These are phyloP conservation scores for Oplegnathus fasciatus DNA, from an alignment of 2,113 vertebrate species.

Conservation along the genomic window DNA sequence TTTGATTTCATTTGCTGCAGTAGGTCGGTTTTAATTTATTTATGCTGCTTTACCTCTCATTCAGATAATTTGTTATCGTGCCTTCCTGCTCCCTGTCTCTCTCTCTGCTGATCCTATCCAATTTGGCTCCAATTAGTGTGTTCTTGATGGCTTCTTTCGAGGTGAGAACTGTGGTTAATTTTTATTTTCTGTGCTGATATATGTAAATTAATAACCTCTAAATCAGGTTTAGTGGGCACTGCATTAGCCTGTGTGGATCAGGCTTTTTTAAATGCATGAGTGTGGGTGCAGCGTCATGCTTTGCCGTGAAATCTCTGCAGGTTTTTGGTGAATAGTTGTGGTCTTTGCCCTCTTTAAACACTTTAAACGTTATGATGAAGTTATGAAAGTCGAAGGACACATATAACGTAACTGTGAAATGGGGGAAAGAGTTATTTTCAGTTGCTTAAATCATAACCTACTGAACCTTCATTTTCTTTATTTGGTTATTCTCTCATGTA, in stretches of 20 bases:
- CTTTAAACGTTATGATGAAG: not conserved
- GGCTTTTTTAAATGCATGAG: not conserved
- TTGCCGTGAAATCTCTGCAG: not conserved
- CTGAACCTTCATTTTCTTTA: not conserved
- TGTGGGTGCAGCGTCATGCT: not conserved
- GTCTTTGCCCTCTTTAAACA: not conserved
- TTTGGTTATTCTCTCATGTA: slow-evolving; percentile 7
- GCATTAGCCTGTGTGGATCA: not conserved
- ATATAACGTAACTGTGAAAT: not conserved
- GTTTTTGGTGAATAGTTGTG: not conserved
- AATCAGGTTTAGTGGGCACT: not conserved
- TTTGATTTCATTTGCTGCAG: slow-evolving; percentile 63
- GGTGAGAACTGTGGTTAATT: not conserved
- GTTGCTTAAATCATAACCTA: slow-evolving; percentile 3
- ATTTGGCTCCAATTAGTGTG: slow-evolving; percentile 43
- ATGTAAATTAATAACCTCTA: slow-evolving; percentile 19
- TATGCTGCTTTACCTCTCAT: slow-evolving; percentile 51
- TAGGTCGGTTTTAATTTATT: slow-evolving; percentile 62
- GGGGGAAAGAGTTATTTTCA: not conserved
- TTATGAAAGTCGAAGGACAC: not conserved
- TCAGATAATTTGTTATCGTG: slow-evolving; percentile 56
- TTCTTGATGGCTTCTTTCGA: slow-evolving; percentile 37
- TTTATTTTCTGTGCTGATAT: not conserved
- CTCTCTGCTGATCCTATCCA: slow-evolving; percentile 26
- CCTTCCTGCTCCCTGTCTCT: slow-evolving; percentile 4